Evolutionary conservation across 2,113 vertebrate species (phyloP), one percentile per base, ranked within the genome.

Genomic region (Myotis brandtii): DNA sequence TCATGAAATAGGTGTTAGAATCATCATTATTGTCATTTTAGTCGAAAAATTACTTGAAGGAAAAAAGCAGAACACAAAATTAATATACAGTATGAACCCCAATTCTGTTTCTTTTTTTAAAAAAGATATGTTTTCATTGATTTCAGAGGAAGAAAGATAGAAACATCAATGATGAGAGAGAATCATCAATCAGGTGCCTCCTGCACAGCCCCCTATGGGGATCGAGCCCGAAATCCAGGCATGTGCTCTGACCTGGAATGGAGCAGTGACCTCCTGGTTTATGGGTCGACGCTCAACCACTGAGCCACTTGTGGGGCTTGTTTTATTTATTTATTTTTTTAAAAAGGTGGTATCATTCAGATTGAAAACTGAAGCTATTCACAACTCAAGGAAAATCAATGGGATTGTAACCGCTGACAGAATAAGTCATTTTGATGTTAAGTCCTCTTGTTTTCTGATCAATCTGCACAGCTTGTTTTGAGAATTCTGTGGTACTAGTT

Each of bases 371-470:
- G 34, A 88, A 89, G 37, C 23, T 77, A 79, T 64, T 72, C 40
- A 85, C 21, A 69, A 70, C 21, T 54, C 77, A 54, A 37, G 37
- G 32, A 91, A 96, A 94, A 93, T 86, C 96, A 91, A 40, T 86
- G n/a, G 46, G 5, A 2, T 30, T 54, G 34, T 76, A 81, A 86
- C 66, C 81, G 90, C 46, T 40, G 67, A 89, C 80, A 95, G 52
- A 96, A 20, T 48, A 81, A 82, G 67, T 62, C 37, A 43, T 43
- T 72, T 88, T 73, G 20, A 13, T 94, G 32, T 95, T 94, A 77
- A 94, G 11, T 89, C 89, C 81, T 70, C 17, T 66, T 90, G n/a
- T 30, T 94, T 88, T 81, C 64, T 62, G n/a, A 85, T 16, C 76
- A 94, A 81, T 21, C 86, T 67, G 21, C 54, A 77, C 9, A 70